These are phyloP conservation scores for Asteroscopus sphinx DNA, from an alignment of 2,888 invertebrate species.

Conservation along the genomic window DNA sequence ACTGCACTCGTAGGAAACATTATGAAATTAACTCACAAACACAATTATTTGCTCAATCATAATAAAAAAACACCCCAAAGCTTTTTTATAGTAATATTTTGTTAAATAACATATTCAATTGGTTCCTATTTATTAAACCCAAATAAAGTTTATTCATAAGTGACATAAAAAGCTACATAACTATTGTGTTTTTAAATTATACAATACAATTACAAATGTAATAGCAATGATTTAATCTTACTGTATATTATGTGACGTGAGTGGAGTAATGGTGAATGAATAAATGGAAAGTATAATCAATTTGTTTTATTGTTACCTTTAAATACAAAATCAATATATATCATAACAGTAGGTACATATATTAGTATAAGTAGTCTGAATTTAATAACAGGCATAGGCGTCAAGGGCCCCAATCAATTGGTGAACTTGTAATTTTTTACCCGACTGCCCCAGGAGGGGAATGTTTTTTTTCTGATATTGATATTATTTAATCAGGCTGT, in stretches of 20 bases:
- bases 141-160: conserved; percentile 26
- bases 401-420: no score
- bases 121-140: conserved; percentile 12
- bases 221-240: conserved; percentile 49
- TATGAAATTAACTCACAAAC: conserved; percentile 53
- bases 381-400: no score
- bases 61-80: conserved; percentile 50
- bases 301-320: conserved; percentile 46
- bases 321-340: background rate
- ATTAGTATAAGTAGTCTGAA: no score
- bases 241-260: conserved; percentile 57
- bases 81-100: conserved; percentile 54
- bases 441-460: no score
- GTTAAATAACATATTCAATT: conserved; percentile 13
- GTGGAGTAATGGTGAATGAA: conserved; percentile 64
- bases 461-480: no score
- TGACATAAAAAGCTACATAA: conserved; percentile 41
- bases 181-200: conserved; percentile 24
- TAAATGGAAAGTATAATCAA: conserved; percentile 62
- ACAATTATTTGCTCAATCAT: conserved; percentile 78
- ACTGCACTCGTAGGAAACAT: conserved; percentile 61
- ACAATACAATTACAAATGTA: conserved; percentile 24
- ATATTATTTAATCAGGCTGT: no score
- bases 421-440: no score
- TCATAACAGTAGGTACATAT: background rate